These are phyloP conservation scores for Iselma pallidipennis DNA, from an alignment of 2,888 invertebrate genomes.

Conservation along the genomic window DNA sequence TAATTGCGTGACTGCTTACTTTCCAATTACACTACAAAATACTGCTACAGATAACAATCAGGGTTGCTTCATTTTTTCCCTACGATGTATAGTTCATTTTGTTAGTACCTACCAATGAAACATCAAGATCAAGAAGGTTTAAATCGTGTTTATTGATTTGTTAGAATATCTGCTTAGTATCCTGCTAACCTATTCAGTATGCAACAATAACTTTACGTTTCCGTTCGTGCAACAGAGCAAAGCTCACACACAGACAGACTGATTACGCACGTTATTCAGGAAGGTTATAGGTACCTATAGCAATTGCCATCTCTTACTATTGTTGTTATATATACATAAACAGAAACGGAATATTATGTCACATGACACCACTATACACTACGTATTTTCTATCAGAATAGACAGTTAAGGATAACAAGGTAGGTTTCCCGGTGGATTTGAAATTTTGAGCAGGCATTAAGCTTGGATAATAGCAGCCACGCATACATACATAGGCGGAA, in stretches of 20 bases:
- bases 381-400: constrained; percentile 28
- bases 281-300: neutral
- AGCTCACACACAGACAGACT: constrained; percentile 5
- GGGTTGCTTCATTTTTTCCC: neutral
- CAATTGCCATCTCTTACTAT: neutral
- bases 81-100: neutral
- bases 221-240: neutral
- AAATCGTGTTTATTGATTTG: neutral
- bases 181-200: constrained; percentile 1
- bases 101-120: no score
- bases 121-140: no score
- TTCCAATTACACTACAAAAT: neutral
- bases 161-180: neutral
- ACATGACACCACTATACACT: neutral
- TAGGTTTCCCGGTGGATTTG: constrained; percentile 27
- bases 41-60: neutral
- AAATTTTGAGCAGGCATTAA: constrained; percentile 34
- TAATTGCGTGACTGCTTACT: constrained; percentile 1
- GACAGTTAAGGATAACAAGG: constrained; percentile 31
- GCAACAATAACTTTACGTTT: constrained; percentile 1
- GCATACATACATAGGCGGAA: constrained; percentile 13
- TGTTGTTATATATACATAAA: neutral
- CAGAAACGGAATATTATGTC: neutral
- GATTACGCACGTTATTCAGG: constrained; percentile 8
- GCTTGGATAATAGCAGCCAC: constrained; percentile 23